These are phyloP conservation scores for Rhinogobio ventralis DNA, from an alignment of 2,797 vertebrate genomes.

Conservation along the genomic window DNA sequence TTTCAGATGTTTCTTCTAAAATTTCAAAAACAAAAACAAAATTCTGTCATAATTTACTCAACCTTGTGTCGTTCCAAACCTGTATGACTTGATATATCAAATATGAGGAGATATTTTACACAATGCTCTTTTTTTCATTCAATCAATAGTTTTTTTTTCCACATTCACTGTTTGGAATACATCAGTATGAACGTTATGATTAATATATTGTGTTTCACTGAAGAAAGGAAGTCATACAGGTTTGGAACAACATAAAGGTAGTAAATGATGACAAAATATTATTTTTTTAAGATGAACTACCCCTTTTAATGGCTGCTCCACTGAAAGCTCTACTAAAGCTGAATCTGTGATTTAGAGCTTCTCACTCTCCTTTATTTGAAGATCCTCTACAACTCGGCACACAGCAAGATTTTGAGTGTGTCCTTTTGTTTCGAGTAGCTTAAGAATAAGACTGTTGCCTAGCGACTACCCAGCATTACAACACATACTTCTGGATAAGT, in stretches of 20 bases:
- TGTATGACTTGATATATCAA: not conserved
- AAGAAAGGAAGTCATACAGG: not conserved
- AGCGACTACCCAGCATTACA: slow-evolving; percentile 75
- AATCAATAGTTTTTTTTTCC: not conserved
- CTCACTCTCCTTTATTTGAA: slow-evolving; percentile 47
- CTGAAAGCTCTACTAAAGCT: slow-evolving; percentile 32
- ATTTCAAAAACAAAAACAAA: no score
- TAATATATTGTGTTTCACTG: not conserved
- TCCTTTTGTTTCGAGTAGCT: slow-evolving; percentile 77
- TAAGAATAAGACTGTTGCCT: slow-evolving; percentile 80
- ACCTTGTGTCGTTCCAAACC: not conserved
- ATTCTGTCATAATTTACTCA: not conserved
- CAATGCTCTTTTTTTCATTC: not conserved
- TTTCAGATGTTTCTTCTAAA: no score
- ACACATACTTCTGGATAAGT: slow-evolving; percentile 70
- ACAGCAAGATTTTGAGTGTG: slow-evolving; percentile 71
- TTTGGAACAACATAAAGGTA: not conserved
- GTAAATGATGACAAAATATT: not conserved
- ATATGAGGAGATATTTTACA: not conserved
- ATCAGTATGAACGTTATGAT: not conserved
- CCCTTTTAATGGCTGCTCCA: slow-evolving; percentile 40
- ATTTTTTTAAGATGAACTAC: not conserved
- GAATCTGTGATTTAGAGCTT: slow-evolving; percentile 47
- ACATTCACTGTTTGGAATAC: not conserved
- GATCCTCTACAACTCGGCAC: slow-evolving; percentile 59